Conservation (phyloP, 1,140 invertebrate genomes). For the Pteromalus puparum region DNA sequence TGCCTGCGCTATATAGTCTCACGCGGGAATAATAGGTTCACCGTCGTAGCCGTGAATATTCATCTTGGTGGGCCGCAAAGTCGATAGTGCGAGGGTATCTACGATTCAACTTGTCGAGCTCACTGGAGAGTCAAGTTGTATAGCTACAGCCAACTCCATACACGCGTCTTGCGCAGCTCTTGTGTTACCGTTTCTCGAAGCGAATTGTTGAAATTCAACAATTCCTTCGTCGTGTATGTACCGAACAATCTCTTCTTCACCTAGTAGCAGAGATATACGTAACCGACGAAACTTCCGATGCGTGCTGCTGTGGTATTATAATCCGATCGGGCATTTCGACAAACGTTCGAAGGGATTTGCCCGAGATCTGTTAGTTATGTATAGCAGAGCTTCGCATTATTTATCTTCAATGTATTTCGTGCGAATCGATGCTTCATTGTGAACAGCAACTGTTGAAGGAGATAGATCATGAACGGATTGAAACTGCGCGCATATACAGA, state of each 20-base stretch:
- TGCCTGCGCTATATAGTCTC: background rate
- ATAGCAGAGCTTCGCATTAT: too few relatives aligned
- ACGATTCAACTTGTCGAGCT: constrained; percentile 26
- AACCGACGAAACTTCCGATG: background rate
- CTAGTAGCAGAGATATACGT: background rate
- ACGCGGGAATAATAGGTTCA: background rate
- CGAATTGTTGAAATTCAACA: background rate
- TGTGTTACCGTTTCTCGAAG: background rate
- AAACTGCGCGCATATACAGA: background rate
- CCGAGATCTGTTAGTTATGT: too few relatives aligned
- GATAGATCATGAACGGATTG: too few relatives aligned
- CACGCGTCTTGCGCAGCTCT: background rate
- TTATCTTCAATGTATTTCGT: too few relatives aligned
- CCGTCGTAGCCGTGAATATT: constrained; percentile 19
- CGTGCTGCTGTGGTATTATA: too few relatives aligned
- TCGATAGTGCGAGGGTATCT: constrained; percentile 35
- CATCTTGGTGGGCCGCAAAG: constrained; percentile 16
- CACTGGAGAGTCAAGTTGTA: constrained; percentile 15
- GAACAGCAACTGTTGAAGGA: too few relatives aligned
- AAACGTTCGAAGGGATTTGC: too few relatives aligned
- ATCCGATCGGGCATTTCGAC: too few relatives aligned
- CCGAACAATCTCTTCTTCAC: background rate
- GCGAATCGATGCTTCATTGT: too few relatives aligned
- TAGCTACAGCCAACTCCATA: background rate
- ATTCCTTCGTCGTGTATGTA: too few relatives aligned